Conservation (phyloP, 1,140 invertebrate species). For the Cyclargus thomasi region DNA sequence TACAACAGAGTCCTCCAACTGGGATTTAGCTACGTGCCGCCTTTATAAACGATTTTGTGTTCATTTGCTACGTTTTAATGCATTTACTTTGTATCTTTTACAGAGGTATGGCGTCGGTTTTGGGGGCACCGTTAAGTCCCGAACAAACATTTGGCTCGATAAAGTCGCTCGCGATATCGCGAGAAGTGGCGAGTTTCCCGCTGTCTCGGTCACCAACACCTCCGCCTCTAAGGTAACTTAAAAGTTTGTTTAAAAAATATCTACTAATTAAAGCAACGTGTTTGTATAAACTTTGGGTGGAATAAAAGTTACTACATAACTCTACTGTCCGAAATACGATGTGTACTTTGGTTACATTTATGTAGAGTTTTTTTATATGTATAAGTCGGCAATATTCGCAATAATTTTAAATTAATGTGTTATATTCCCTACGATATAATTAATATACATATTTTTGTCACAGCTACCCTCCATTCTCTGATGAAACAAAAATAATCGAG, state of each 20-base stretch:
- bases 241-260: no score
- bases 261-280: no score
- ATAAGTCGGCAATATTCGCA: no score
- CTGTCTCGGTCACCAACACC: constrained; percentile 83
- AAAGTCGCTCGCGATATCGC: constrained; percentile 80
- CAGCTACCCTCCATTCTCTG: constrained; percentile 64
- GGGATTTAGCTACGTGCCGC: no score
- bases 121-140: constrained; percentile 80
- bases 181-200: constrained; percentile 86
- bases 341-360: no score
- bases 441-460: constrained; percentile 21
- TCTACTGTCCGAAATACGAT: no score
- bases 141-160: constrained; percentile 85
- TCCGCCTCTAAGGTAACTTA: constrained; percentile 72
- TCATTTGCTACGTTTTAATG: not conserved
- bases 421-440: no score
- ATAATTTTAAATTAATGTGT: no score
- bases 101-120: constrained; percentile 80
- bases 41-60: not conserved
- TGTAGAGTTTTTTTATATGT: no score
- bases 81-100: constrained; percentile 29
- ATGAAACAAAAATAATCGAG: constrained; percentile 53
- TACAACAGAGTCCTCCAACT: no score
- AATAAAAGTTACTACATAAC: no score
- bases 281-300: no score